Percentiles rank a stretch among this genome's conserved stretches.
These are phyloP conservation scores for Drosophila conformis DNA, from an alignment of 2,888 invertebrate genomes.

Conservation along the genomic window DNA sequence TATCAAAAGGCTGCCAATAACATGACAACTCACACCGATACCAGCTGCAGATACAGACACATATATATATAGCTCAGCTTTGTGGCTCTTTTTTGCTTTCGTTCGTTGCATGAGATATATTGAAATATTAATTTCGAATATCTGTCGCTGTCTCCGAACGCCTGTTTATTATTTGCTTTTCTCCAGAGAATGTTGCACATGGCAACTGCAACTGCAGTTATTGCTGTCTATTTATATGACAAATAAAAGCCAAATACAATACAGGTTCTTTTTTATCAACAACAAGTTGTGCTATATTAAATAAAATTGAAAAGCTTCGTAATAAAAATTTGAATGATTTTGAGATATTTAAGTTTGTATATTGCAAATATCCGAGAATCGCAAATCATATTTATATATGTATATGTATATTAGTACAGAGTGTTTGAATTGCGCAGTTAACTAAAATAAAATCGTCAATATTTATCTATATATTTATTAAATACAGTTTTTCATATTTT, in stretches of 20 bases:
- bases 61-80: conserved; percentile 36
- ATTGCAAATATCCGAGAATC: background rate
- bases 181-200: conserved; percentile 13
- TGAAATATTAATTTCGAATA: conserved; percentile 70
- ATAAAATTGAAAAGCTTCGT: conserved; percentile 1
- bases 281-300: conserved; percentile 20
- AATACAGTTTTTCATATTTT: conserved; percentile 46
- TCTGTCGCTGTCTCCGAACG: conserved; percentile 16
- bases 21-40: conserved; percentile 51
- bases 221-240: conserved; percentile 23
- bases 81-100: conserved; percentile 48
- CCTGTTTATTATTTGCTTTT: conserved; percentile 49
- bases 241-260: conserved; percentile 12
- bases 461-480: conserved; percentile 52
- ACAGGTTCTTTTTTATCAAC: conserved; percentile 4
- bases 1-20: conserved; percentile 72
- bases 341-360: background rate
- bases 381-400: background rate
- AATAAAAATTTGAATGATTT: background rate
- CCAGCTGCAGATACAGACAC: conserved; percentile 18
- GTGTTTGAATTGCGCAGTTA: background rate
- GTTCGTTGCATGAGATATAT: conserved; percentile 53
- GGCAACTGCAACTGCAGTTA: conserved; percentile 19
- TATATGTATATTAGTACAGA: background rate
- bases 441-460: conserved; percentile 22